Conservation (phyloP, 2,797 vertebrate genomes). For the Chelon auratus region DNA sequence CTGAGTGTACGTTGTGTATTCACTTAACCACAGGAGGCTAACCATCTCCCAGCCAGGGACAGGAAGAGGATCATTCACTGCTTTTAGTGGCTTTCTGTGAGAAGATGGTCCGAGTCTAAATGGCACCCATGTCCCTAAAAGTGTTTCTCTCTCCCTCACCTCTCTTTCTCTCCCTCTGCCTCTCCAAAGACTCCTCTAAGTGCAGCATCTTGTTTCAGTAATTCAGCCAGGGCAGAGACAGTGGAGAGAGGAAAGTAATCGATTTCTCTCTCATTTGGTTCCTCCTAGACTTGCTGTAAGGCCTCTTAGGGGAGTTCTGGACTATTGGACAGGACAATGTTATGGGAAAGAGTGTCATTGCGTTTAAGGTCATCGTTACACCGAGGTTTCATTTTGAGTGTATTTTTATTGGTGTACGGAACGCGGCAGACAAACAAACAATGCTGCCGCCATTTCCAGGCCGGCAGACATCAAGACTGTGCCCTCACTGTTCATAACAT, state of each 20-base stretch:
- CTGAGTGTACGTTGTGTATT: conserved; percentile 67
- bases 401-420: conserved; percentile 76
- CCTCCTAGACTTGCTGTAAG: conserved; percentile 83
- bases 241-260: conserved; percentile 82
- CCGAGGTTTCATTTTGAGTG: conserved; percentile 78
- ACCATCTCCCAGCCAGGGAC: conserved; percentile 75
- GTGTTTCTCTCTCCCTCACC: conserved; percentile 78
- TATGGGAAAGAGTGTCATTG: conserved; percentile 85
- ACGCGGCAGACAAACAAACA: conserved; percentile 76
- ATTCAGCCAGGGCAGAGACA: conserved; percentile 87
- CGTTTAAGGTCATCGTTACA: conserved; percentile 83
- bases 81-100: conserved; percentile 85
- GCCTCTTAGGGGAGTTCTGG: conserved; percentile 83
- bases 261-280: conserved; percentile 85
- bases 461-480: conserved; percentile 60
- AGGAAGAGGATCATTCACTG: conserved; percentile 81
- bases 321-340: conserved; percentile 83
- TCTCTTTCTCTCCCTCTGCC: conserved; percentile 67
- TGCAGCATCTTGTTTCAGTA: conserved; percentile 89
- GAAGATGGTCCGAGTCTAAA: conserved; percentile 83
- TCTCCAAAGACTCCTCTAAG: conserved; percentile 85
- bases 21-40: conserved; percentile 77
- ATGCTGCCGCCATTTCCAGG: conserved; percentile 54
- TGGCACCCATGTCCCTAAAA: conserved; percentile 88
- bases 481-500: conserved; percentile 47